Percentiles rank a stretch among this genome's conserved stretches.
Evolutionary conservation across 2,888 invertebrate species (phyloP).

Genomic region (Cerastis rubricosa): DNA sequence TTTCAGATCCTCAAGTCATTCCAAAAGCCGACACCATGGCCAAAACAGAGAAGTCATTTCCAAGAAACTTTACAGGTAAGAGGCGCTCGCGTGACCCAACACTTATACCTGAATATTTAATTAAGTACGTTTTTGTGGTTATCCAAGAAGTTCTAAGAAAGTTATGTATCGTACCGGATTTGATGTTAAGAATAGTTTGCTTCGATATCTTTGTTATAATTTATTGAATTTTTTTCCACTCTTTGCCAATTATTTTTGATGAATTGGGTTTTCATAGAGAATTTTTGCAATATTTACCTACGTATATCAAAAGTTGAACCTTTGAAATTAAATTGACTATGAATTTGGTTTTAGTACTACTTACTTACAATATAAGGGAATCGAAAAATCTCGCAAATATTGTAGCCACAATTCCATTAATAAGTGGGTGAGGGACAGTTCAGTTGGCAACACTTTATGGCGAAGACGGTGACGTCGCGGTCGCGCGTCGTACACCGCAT

Average conservation of each 20-base stretch:
- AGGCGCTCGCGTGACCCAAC: slow-evolving; percentile 9
- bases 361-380: background rate
- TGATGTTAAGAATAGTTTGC: background rate
- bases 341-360: background rate
- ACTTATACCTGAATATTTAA: slow-evolving; percentile 23
- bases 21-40: slow-evolving; percentile 83
- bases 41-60: slow-evolving; percentile 89
- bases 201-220: background rate
- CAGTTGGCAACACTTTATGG: slow-evolving; percentile 66
- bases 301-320: background rate
- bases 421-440: slow-evolving; percentile 23
- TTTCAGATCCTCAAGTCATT: slow-evolving; percentile 83
- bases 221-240: background rate
- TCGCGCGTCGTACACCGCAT: background rate
- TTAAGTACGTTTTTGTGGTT: slow-evolving; percentile 11
- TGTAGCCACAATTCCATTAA: slow-evolving; percentile 1
- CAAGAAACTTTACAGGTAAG: slow-evolving; percentile 89
- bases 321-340: background rate
- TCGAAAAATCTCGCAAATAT: slow-evolving; percentile 5
- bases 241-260: background rate
- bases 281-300: background rate
- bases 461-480: slow-evolving; percentile 59
- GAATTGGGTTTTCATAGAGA: background rate
- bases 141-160: background rate
- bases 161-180: background rate